phyloP scores from a whole-genome alignment of 2,113 vertebrate genomes.

The Alces alces region DNA sequence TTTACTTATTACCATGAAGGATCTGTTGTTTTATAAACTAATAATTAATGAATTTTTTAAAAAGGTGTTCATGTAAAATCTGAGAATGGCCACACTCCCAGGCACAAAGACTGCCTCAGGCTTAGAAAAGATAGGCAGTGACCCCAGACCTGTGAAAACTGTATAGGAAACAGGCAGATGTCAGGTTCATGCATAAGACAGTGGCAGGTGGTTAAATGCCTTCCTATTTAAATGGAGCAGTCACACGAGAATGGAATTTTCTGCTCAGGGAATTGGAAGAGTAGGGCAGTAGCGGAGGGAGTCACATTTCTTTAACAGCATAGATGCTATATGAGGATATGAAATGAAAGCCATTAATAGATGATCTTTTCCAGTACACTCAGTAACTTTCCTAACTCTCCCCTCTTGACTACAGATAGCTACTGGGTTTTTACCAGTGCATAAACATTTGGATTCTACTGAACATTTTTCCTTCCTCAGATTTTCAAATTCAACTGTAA shows the following conservation, averaged over 20 bases:
- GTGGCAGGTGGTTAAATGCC: slow-evolving; percentile 26
- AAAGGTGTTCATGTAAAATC: not conserved
- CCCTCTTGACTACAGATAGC: not conserved
- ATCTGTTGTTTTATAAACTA: not conserved
- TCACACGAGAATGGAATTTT: slow-evolving; percentile 48
- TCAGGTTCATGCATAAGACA: slow-evolving; percentile 24
- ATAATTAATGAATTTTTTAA: not conserved
- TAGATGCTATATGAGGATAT: not conserved
- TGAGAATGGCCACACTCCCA: not conserved
- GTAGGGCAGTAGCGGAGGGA: not conserved
- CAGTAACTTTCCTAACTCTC: not conserved
- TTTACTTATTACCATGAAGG: not conserved
- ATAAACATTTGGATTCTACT: not conserved
- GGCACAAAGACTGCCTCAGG: not conserved
- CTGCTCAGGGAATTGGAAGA: not conserved
- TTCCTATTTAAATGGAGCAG: not conserved
- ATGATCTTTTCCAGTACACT: not conserved
- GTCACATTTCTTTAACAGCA: slow-evolving; percentile 29
- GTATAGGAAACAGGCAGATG: not conserved
- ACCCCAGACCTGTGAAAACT: not conserved
- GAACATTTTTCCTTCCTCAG: not conserved
- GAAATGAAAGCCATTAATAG: slow-evolving; percentile 5
- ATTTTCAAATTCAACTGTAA: slow-evolving; percentile 3
- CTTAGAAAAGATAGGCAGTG: slow-evolving; percentile 15
- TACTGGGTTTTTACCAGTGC: not conserved